Evolutionary conservation across 2,888 invertebrate genomes (phyloP).

Genomic region (Tetranychus piercei): DNA sequence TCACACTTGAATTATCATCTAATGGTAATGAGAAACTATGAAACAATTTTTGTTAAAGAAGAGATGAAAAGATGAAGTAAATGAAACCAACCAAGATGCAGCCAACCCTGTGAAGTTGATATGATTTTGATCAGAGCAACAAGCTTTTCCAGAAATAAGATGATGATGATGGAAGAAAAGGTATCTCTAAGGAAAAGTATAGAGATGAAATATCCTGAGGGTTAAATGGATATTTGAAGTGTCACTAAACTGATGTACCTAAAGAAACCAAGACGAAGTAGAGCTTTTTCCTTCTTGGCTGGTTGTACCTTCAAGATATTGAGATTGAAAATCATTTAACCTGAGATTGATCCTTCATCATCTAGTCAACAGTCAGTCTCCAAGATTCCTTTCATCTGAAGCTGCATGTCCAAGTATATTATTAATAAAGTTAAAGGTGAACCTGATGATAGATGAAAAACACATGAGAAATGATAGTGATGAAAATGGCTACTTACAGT

Average conservation of each 20-base stretch:
- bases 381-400: no score
- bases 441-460: no score
- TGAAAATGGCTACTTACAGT: no score
- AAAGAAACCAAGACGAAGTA: background rate
- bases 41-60: background rate
- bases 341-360: background rate
- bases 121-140: background rate
- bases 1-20: background rate
- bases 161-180: background rate
- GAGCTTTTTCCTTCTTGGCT: no score
- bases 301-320: background rate
- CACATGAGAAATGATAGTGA: no score
- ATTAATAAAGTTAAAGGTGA: no score
- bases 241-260: background rate
- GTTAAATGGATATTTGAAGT: background rate
- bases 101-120: background rate
- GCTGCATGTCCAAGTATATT: no score
- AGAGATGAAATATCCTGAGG: background rate
- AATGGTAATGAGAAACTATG: background rate
- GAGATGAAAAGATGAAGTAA: background rate
- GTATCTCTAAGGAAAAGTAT: background rate
- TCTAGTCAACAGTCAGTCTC: no score
- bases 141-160: background rate
- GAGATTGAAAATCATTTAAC: background rate
- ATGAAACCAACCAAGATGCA: background rate